Evolutionary conservation across 2,888 invertebrate genomes (phyloP), one percentile per base, ranked within the genome.

Genomic region (Troides helena): DNA sequence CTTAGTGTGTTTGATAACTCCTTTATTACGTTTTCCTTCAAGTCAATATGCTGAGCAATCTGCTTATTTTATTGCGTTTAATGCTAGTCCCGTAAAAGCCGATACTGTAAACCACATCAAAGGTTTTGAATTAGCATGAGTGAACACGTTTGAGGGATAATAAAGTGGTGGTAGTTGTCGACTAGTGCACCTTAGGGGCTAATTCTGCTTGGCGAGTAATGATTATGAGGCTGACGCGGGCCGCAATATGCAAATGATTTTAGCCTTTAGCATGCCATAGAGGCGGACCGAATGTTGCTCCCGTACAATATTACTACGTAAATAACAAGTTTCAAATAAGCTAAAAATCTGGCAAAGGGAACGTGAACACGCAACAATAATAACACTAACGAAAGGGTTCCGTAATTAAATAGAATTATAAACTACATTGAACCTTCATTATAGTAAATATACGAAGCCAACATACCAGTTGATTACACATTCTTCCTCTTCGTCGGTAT

Each of bases 221-320:
- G 86, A 89, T 90, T 89, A 89, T 89, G 86, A 88, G 85, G 80
- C 81, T 82, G 80, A 80, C 81, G 78, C 76, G 77, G 83, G 86
- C 87, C 87, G 82, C 86, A 89, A 87, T 90, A 92, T 91, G 91
- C 88, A 90, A 92, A 92, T 92, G 86, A 87, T 84, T 87, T 83
- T 89, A 82, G 89, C 89, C 90, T 85, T 87, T 83, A 90, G 87
- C 86, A 85, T 79, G 74, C 76, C 71, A 76, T 75, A 77, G 74
- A 74, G 72, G 76, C 73, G 74, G 72, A 71, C 70, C 73, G 23
- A 56, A 57, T 71, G 77, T 73, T 75, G 80, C 81, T 80, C 75
- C 81, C 81, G 81, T 78, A 78, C 77, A 75, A 77, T 80, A 78
- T 76, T 75, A 75, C 76, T 77, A 74, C 74, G 73, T 74, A 74